These are phyloP conservation scores for Sminthopsis crassicaudata DNA, from an alignment of 2,113 vertebrate species.

Conservation along the genomic window DNA sequence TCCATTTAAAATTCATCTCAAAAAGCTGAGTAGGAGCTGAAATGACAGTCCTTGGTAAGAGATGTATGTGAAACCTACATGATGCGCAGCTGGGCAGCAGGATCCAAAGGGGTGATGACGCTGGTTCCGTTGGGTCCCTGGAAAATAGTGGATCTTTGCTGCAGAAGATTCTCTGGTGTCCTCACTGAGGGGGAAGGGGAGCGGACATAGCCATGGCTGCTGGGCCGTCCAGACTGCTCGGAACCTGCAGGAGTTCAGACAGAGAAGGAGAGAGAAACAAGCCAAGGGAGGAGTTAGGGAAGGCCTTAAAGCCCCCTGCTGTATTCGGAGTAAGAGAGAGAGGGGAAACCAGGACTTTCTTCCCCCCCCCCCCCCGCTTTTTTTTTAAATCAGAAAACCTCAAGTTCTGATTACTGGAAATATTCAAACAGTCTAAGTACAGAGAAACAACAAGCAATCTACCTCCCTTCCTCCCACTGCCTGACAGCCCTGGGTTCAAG, in stretches of 20 bases:
- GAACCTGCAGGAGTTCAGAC: conserved; percentile 72
- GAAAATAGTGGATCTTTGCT: conserved; percentile 97
- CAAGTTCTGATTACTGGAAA: conserved; percentile 22
- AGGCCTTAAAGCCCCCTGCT: not conserved
- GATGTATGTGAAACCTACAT: conserved; percentile 87
- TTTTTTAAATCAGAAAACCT: not conserved
- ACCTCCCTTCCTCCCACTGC: not conserved
- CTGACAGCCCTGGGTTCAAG: not conserved
- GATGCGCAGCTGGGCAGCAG: conserved; percentile 87
- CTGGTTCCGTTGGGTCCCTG: conserved; percentile 95
- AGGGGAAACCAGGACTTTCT: not conserved
- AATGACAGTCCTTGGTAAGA: not conserved
- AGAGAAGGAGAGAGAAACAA: not conserved
- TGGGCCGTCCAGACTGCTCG: conserved; percentile 92
- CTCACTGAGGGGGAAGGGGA: conserved; percentile 94
- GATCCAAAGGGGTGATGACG: conserved; percentile 93
- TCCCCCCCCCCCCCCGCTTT: not conserved
- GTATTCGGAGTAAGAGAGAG: not conserved
- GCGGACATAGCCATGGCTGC: conserved; percentile 93
- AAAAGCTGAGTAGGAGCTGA: not conserved
- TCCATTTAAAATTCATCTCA: not conserved
- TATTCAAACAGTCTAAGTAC: not conserved
- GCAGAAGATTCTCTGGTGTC: conserved; percentile 92
- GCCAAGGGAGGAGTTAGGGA: not conserved
- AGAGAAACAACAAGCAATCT: not conserved